Conservation (phyloP, 1,140 invertebrate species). For the Drosophila murphyi region DNA sequence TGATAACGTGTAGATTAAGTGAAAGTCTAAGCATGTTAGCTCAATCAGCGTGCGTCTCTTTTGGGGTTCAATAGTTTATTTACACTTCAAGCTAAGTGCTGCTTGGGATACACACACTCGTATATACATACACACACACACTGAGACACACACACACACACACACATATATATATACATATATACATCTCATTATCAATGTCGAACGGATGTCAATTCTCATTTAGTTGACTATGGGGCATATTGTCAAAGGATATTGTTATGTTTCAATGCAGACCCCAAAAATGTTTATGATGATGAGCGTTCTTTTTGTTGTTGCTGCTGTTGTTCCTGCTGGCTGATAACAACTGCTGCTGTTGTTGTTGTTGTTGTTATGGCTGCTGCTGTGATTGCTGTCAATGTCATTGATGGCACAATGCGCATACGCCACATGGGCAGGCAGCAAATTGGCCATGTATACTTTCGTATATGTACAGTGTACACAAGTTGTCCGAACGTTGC, state of each 20-base stretch:
- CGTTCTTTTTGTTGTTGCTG: conserved; percentile 3
- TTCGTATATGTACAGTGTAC: no score
- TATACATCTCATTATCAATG: conserved; percentile 73
- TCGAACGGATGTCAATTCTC: conserved; percentile 79
- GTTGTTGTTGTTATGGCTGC: not conserved
- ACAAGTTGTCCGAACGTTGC: no score
- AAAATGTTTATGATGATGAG: conserved; percentile 29
- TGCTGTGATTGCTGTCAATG: conserved; percentile 63
- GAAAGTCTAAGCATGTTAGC: conserved; percentile 48
- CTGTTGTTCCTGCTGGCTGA: conserved; percentile 37
- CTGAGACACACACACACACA: conserved; percentile 6
- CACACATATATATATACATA: not conserved
- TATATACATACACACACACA: conserved; percentile 4
- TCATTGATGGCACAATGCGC: conserved; percentile 62
- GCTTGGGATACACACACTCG: conserved; percentile 11
- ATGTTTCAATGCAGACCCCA: conserved; percentile 67
- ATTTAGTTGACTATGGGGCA: conserved; percentile 73
- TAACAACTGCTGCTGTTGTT: conserved; percentile 53
- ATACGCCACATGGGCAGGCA: conserved; percentile 66
- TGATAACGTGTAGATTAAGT: conserved; percentile 12
- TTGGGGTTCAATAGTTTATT: conserved; percentile 55
- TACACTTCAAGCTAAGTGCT: conserved; percentile 43
- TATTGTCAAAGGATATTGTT: conserved; percentile 81
- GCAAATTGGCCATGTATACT: conserved; percentile 39
- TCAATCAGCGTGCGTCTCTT: conserved; percentile 26